A percentile compares a stretch with the other conserved stretches of the same genome.
Evolutionary conservation across 1,140 invertebrate genomes (phyloP).

Genomic region (Drosophila fuyamai): DNA sequence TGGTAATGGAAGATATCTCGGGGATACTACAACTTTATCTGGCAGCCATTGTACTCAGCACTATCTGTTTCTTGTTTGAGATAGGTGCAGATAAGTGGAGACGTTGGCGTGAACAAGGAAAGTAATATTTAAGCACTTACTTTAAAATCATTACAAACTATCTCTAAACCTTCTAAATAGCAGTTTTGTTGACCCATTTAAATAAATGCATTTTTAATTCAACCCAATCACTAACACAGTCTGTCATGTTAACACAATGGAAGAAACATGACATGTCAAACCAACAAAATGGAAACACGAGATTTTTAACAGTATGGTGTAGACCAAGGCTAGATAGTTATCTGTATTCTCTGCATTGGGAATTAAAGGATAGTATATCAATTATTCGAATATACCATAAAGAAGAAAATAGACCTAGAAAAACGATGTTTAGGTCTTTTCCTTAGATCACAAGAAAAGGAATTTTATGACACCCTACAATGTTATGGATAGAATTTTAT

Average conservation of each 20-base stretch:
- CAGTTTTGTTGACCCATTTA: no score
- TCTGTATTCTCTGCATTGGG: conserved; percentile 9
- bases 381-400: neutral
- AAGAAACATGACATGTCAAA: neutral
- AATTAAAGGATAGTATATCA: neutral
- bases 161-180: no score
- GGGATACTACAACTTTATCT: conserved; percentile 36
- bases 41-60: neutral
- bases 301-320: conserved; percentile 9
- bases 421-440: conserved; percentile 22
- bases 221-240: neutral
- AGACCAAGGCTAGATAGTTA: conserved; percentile 17
- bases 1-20: conserved; percentile 36
- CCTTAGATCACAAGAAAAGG: conserved; percentile 11
- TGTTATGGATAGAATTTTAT: conserved; percentile 43
- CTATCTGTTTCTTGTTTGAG: conserved; percentile 39
- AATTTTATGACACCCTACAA: conserved; percentile 42
- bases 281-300: neutral
- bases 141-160: no score
- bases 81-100: neutral
- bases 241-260: neutral
- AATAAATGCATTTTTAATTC: neutral
- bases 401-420: neutral
- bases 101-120: neutral
- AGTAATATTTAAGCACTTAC: no score